Evolutionary conservation across 2,888 invertebrate species (phyloP), one percentile per base, ranked within the genome.

Genomic region (Amiota mariae): DNA sequence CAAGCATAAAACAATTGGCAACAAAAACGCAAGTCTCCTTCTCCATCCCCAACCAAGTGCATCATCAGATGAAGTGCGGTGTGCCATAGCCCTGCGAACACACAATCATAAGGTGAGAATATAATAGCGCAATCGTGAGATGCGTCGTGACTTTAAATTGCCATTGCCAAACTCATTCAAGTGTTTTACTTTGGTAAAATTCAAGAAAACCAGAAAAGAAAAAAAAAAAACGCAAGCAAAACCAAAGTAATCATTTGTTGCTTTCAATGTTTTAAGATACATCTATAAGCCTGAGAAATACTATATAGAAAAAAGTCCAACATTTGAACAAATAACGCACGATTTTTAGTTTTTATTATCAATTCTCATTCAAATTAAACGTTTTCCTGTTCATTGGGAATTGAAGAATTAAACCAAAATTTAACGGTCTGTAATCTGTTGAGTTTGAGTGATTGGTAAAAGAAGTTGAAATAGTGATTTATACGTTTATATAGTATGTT

Each of bases 121-220:
- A 87, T 89, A 89, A 89, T 89, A 87, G 88, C 86, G 87, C 85
- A 86, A 87, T 89, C 89, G 89, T 89, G 89, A 89, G 88, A 87
- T 89, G 89, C 89, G 89, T 36, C 36, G 36, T 89, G 89, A 89
- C 88, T 88, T 82, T 85, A 83, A 85, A 84, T 83, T 12, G 83
- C 82, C 84, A 75, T 82, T 84, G 85, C 85, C 80, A 24, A 67
- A 54, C 54, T 8, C 48, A 51, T 47, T 12, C 18, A 59, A n/a
- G 59, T 10, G n/a, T 18, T 59, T 15, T 18, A 18, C 12, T 54
- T 54, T 54, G 51, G 12, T 11, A 24, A 36, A 70, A n/a, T 18
- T 24, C 36, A 57, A 6, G 24, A 12, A 36, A 54, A n/a, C n/a
- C n/a, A 56, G 6, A 51, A 54, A 57, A 57, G 12, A 48, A 57